Conservation (phyloP, 2,113 vertebrate species). For the Megalops atlanticus region DNA sequence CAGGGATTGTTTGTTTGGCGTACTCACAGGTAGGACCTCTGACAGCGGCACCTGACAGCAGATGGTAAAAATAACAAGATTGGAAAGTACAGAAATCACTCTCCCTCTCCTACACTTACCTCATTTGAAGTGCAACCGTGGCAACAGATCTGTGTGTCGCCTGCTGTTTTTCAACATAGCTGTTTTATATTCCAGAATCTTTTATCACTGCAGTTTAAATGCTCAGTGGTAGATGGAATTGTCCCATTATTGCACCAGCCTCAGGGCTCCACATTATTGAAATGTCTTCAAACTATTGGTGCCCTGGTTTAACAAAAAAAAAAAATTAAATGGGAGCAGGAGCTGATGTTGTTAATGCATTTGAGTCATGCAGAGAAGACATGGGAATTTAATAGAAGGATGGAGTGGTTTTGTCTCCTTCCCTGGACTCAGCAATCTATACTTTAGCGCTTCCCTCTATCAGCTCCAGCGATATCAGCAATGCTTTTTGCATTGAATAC, state of each 20-base stretch:
- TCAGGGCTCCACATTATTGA: constrained; percentile 26
- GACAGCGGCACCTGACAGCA: constrained; percentile 9
- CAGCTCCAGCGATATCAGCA: not conserved
- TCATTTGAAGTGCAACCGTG: constrained; percentile 28
- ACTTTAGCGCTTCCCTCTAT: constrained; percentile 9
- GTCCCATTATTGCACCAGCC: constrained; percentile 21
- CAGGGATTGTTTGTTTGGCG: not conserved
- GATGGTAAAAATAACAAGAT: constrained; percentile 17
- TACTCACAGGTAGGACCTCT: not conserved
- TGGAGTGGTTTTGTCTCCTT: not conserved
- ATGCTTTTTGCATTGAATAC: not conserved
- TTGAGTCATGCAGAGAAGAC: constrained; percentile 14
- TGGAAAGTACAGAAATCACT: constrained; percentile 26
- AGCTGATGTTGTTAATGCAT: constrained; percentile 2
- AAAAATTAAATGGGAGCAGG: constrained; percentile 9
- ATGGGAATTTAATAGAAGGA: constrained; percentile 23
- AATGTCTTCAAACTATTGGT: constrained; percentile 8
- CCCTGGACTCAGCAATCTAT: constrained; percentile 5
- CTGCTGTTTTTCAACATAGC: constrained; percentile 15
- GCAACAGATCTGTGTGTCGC: constrained; percentile 14
- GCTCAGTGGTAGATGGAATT: constrained; percentile 25
- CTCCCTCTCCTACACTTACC: constrained; percentile 14
- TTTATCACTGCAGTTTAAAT: constrained; percentile 27
- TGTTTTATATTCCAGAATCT: constrained; percentile 4
- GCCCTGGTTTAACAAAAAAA: not conserved